phyloP scores from a whole-genome alignment of 2,113 vertebrate genomes.

The Trichomycterus rosablanca region DNA sequence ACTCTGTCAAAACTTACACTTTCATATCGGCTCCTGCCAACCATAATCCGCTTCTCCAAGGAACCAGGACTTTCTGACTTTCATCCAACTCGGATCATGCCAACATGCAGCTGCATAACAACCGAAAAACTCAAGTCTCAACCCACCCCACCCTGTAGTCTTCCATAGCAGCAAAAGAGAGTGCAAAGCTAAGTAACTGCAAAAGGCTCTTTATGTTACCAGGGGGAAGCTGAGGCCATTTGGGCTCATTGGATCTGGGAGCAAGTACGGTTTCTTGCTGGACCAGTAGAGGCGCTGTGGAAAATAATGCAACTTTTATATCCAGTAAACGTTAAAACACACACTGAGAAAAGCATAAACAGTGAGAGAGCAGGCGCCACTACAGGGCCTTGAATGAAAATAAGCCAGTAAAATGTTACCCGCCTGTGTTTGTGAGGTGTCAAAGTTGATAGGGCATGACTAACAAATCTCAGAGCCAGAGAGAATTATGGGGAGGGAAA shows the following conservation, averaged over 20 bases:
- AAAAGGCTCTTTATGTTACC: conserved; percentile 54
- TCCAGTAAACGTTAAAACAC: not conserved
- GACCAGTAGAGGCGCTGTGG: conserved; percentile 57
- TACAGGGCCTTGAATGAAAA: no score
- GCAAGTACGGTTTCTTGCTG: conserved; percentile 52
- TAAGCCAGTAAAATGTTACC: not conserved
- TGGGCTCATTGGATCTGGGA: conserved; percentile 48
- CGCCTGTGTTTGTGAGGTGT: not conserved
- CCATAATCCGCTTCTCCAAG: conserved; percentile 35
- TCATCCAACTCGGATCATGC: conserved; percentile 50
- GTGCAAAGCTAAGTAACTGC: conserved; percentile 43
- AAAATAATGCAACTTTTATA: conserved; percentile 45
- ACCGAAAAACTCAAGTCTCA: conserved; percentile 21
- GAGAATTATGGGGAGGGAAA: not conserved
- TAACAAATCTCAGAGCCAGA: conserved; percentile 22
- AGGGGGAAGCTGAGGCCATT: conserved; percentile 43
- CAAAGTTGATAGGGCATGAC: conserved; percentile 14
- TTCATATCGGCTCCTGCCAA: conserved; percentile 18
- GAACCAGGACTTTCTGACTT: conserved; percentile 38
- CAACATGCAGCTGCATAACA: conserved; percentile 59
- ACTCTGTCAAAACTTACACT: conserved; percentile 43
- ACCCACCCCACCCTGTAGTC: conserved; percentile 20
- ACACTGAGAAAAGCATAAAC: not conserved
- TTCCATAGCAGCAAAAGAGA: conserved; percentile 40
- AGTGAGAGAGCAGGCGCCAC: conserved; percentile 20